These are phyloP conservation scores for Doris montereyensis DNA, from an alignment of 2,888 invertebrate genomes.

Conservation along the genomic window DNA sequence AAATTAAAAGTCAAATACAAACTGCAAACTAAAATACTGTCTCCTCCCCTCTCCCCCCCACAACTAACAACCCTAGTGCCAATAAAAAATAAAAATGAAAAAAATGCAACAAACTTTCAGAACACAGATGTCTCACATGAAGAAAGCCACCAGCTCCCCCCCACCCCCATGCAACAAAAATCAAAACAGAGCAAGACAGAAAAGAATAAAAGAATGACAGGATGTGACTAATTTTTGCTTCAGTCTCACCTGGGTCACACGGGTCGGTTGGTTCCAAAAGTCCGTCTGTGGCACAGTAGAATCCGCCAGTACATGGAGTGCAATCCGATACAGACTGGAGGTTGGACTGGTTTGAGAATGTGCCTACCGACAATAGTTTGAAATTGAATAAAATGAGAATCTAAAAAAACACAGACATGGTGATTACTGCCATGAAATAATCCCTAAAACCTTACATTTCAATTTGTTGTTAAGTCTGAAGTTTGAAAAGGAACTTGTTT, in stretches of 20 bases:
- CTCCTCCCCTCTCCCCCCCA: too few species aligned
- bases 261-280: slow-evolving; percentile 60
- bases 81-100: neutral
- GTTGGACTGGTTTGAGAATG: slow-evolving; percentile 63
- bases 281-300: slow-evolving; percentile 64
- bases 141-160: too few species aligned
- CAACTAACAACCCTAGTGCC: too few species aligned
- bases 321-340: slow-evolving; percentile 55
- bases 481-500: too few species aligned
- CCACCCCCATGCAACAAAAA: neutral
- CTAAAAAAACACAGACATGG: too few species aligned
- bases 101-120: neutral
- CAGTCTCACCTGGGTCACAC: slow-evolving; percentile 62
- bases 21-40: too few species aligned
- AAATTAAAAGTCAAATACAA: too few species aligned
- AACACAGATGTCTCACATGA: neutral
- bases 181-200: neutral
- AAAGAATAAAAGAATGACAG: neutral
- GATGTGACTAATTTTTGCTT: too few species aligned
- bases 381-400: too few species aligned
- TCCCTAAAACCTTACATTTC: too few species aligned
- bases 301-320: slow-evolving; percentile 62
- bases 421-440: too few species aligned
- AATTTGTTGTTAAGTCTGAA: too few species aligned
- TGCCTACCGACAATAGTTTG: slow-evolving; percentile 55